Evolutionary conservation across 2,113 vertebrate genomes (phyloP).

Genomic region (Cromileptes altivelis): DNA sequence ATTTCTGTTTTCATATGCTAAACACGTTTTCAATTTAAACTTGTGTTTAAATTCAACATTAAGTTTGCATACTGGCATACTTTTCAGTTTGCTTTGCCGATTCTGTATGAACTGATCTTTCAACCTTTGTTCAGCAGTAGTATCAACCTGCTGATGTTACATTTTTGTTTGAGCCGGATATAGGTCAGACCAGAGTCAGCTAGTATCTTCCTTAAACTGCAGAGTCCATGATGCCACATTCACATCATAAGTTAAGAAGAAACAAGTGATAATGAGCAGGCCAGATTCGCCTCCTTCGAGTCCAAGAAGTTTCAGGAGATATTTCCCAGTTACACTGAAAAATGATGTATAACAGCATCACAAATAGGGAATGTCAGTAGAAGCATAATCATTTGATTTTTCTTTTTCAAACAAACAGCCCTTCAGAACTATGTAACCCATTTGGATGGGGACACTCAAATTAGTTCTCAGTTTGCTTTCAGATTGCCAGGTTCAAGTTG

Average conservation of each 20-base stretch:
- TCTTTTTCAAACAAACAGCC: constrained; percentile 24
- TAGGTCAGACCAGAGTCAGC: neutral
- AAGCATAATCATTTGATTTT: neutral
- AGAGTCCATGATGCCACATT: no score
- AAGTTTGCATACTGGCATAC: neutral
- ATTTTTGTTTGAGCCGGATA: neutral
- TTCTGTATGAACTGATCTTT: neutral
- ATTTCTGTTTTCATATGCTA: neutral
- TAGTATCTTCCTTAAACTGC: neutral
- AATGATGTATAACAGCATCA: neutral
- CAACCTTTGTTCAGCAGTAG: neutral
- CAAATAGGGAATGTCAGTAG: neutral
- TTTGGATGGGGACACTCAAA: constrained; percentile 21
- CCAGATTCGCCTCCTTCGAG: neutral
- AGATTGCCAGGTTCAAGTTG: constrained; percentile 39
- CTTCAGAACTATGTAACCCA: constrained; percentile 16
- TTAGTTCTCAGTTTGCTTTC: constrained; percentile 46
- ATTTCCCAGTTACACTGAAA: neutral
- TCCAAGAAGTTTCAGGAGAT: neutral
- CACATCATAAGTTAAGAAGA: neutral
- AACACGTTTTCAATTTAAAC: neutral
- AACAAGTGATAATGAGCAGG: neutral
- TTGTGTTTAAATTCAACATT: neutral
- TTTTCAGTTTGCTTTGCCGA: neutral
- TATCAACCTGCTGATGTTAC: neutral